Evolutionary conservation across 2,888 invertebrate species (phyloP), one percentile per base, ranked within the genome.

Genomic region (Antheraea yamamai): DNA sequence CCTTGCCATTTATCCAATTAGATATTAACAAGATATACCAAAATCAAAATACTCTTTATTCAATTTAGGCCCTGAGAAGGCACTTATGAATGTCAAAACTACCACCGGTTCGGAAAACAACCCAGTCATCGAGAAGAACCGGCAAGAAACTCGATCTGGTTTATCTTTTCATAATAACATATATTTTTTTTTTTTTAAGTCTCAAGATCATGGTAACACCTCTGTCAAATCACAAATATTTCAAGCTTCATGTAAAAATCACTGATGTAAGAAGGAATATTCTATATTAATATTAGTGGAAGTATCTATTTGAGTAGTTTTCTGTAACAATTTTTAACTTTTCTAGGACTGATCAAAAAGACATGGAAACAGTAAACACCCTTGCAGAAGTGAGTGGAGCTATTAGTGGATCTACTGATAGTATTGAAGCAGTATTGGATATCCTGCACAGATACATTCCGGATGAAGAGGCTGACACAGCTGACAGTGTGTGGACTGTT

Each of bases 401-500:
- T 7, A 84, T 91, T 14, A 84, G 85, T 12, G 87, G 90, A 2
- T 84, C 89, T 1, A 91, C 89, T 0, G 92, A 92, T 70, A 92
- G 94, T 26, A 85, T 94, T 2, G 94, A 94, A 47, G 88, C 90
- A 23, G 93, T 91, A 0, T 76, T 94, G 10, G 91, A 93, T 68
- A 87, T 92, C 2, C 82, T 95, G 0, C 89, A 89, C 77, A 86
- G 91, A 0, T 91, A 87, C 78, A 87, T 95, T 73, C 94, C 95
- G 0, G 83, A 88, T 6, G 91, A 88, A 26, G 92, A 93, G 75
- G 77, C 85, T 23, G 94, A 95, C 64, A 87, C 88, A 0, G 88
- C 91, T 7, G 95, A 95, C 77, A 88, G 88, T 0, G 89, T 93
- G 26, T 95, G 95, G 95, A 93, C 94, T 0, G 88, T 94, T 0